phyloP scores from a whole-genome alignment of 53 echinoderm and acorn worm species.

The Henricia sp. region DNA sequence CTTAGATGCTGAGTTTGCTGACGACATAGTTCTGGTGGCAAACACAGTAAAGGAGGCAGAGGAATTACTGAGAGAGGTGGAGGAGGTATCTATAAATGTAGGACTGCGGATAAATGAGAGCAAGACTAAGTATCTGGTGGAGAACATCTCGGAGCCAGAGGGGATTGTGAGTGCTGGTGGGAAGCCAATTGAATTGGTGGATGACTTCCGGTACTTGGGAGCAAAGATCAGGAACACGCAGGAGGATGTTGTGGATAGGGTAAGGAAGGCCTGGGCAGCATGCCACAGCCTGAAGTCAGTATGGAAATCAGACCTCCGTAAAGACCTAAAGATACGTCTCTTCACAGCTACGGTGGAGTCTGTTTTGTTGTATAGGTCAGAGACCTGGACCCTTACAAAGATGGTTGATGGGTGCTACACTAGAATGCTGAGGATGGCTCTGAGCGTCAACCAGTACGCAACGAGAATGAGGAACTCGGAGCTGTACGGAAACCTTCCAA shows the following conservation, averaged over 20 bases:
- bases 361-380: neutral
- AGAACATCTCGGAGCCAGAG: too few relatives aligned
- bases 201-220: neutral
- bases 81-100: too few relatives aligned
- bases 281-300: neutral
- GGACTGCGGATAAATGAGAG: too few relatives aligned
- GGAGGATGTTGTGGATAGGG: neutral
- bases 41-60: too few relatives aligned
- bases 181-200: neutral
- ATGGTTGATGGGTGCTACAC: conserved; percentile 1
- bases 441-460: too few relatives aligned
- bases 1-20: too few relatives aligned
- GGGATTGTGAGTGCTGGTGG: too few relatives aligned
- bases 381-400: conserved; percentile 2
- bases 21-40: too few relatives aligned
- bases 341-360: neutral
- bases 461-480: too few relatives aligned
- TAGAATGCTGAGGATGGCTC: neutral
- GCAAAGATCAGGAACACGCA: neutral
- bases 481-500: too few relatives aligned
- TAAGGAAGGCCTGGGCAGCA: neutral
- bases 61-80: too few relatives aligned
- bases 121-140: too few relatives aligned
- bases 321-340: neutral
- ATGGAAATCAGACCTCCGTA: neutral